These are phyloP conservation scores for Atherinosoma microstoma DNA, from an alignment of 2,797 vertebrate species.

Conservation along the genomic window DNA sequence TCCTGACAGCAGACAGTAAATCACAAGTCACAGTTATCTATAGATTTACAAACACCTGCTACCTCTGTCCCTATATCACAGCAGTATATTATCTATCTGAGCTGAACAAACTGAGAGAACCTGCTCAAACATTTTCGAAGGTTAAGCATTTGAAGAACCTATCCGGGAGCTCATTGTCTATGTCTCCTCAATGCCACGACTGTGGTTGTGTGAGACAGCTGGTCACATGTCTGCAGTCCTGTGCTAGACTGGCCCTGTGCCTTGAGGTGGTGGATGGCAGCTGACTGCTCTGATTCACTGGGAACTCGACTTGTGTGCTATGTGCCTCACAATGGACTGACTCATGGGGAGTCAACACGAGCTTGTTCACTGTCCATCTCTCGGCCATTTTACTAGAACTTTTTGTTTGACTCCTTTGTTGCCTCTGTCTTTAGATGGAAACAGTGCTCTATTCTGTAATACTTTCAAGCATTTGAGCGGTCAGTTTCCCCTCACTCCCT, in stretches of 20 bases:
- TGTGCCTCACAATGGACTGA: constrained; percentile 69
- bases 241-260: constrained; percentile 68
- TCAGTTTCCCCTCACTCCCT: constrained; percentile 1
- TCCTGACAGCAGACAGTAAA: constrained; percentile 65
- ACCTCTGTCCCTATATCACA: constrained; percentile 21
- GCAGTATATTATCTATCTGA: constrained; percentile 34
- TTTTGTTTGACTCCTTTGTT: constrained; percentile 74
- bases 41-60: constrained; percentile 69
- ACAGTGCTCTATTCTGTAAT: constrained; percentile 50
- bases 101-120: constrained; percentile 33
- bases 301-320: constrained; percentile 65
- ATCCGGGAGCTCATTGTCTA: constrained; percentile 36
- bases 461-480: constrained; percentile 1
- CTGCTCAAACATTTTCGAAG: constrained; percentile 41
- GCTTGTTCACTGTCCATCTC: constrained; percentile 57
- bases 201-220: constrained; percentile 63
- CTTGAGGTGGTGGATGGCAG: constrained; percentile 77
- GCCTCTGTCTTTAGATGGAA: constrained; percentile 50
- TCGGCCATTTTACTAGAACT: constrained; percentile 43
- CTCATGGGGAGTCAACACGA: constrained; percentile 63
- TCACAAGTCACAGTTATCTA: constrained; percentile 57
- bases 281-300: constrained; percentile 70
- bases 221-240: constrained; percentile 75
- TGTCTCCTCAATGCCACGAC: constrained; percentile 40
- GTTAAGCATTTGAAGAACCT: constrained; percentile 10